Evolutionary conservation across 2,113 vertebrate genomes (phyloP), one percentile per base, ranked within the genome.

Genomic region (Hippocampus abdominalis): DNA sequence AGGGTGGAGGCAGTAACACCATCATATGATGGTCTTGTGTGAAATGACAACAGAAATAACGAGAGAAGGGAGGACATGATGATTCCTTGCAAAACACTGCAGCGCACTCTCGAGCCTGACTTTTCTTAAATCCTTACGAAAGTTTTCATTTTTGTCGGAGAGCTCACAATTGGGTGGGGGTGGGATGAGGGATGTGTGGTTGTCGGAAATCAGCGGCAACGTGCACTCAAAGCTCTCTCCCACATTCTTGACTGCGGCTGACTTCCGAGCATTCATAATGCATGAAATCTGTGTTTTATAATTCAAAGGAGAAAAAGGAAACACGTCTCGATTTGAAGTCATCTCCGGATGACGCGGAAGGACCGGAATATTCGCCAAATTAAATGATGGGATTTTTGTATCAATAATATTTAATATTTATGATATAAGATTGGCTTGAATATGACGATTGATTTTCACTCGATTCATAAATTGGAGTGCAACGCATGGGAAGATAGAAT

Each of bases 251-350:
- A 84, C 86, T 76, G 72, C 79, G 79, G 84, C 81, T 79, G 83
- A 87, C 75, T 76, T 84, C 71, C 70, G 49, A 48, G 72, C 78
- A 90, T 89, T 76, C 80, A 88, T 91, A 84, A 91, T 84, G 77
- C 53, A 89, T 89, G 78, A 86, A 83, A 84, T 71, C 66, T 71
- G 77, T 71, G 77, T 81, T 85, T 83, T 77, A 89, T 89, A 89
- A 91, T 90, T 91, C 80, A 90, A 80, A 69, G 82, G 75, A 84
- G 73, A 75, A 86, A 72, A 84, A 65, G 65, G 67, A 88, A 82
- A 73, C 76, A 71, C 48, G 78, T 54, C 74, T 73, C 61, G 69
- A 85, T 36, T 85, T 85, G 85, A 80, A 70, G 80, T 72, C 64
- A 65, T 42, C 9, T 15, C 13, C 39, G n/a, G 15, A 42, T 42